phyloP scores from a whole-genome alignment of 1,140 invertebrate species.

The Chironomus tepperi region DNA sequence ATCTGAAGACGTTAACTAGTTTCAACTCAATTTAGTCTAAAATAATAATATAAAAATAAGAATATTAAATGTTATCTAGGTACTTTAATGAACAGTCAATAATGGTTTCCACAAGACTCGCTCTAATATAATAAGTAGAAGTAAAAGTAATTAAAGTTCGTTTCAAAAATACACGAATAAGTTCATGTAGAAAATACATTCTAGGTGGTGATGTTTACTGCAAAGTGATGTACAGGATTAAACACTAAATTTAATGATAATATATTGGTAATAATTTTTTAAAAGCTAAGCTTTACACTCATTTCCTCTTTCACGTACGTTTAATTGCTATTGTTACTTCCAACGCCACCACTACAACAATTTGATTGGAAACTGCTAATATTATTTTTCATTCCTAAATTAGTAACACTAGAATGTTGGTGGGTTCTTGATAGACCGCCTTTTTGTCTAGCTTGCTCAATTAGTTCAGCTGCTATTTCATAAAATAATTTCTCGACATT shows the following conservation, averaged over 20 bases:
- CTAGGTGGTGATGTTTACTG: neutral
- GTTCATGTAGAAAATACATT: no score
- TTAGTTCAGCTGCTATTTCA: constrained; percentile 88
- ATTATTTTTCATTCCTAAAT: constrained; percentile 15
- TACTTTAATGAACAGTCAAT: no score
- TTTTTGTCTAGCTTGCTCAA: constrained; percentile 47
- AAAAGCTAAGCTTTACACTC: neutral
- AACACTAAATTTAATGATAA: neutral
- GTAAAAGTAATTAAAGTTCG: neutral
- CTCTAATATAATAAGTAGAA: neutral
- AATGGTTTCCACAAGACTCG: no score
- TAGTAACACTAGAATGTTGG: neutral
- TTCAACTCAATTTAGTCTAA: no score
- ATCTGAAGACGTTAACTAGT: no score
- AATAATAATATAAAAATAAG: no score
- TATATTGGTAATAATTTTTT: neutral
- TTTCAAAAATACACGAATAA: no score
- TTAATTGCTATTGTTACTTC: neutral
- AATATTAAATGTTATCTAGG: no score
- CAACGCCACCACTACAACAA: neutral
- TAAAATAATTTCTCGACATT: constrained; percentile 95
- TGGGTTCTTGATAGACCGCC: neutral
- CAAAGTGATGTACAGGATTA: neutral
- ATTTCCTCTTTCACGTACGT: neutral
- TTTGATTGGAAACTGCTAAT: constrained; percentile 4